Conservation (phyloP, 1,140 invertebrate species). For the Phthorimaea operculella region DNA sequence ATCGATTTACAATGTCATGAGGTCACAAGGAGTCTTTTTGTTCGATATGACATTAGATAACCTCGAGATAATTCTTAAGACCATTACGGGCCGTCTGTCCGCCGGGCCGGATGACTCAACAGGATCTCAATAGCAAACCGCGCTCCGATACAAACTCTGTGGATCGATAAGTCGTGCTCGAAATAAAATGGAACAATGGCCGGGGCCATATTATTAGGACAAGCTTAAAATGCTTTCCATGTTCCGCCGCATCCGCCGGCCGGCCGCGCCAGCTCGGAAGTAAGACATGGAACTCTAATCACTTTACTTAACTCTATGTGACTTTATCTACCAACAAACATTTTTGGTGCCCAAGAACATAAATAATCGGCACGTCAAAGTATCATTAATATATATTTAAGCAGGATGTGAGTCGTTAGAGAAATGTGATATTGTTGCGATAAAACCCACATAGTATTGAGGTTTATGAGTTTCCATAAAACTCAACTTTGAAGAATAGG, state of each 20-base stretch:
- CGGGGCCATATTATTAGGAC: slow-evolving; percentile 34
- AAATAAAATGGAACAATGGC: slow-evolving; percentile 59
- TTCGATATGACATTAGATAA: no score
- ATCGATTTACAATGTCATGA: no score
- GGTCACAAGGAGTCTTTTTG: no score
- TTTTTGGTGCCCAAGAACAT: slow-evolving; percentile 37
- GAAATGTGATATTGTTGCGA: slow-evolving; percentile 23
- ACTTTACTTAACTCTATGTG: slow-evolving; percentile 21
- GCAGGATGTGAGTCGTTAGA: slow-evolving; percentile 36
- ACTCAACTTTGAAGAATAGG: background rate
- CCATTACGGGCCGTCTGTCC: background rate
- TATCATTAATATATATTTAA: slow-evolving; percentile 53
- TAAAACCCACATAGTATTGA: slow-evolving; percentile 10
- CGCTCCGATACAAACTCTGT: slow-evolving; percentile 11
- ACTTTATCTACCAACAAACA: slow-evolving; percentile 35
- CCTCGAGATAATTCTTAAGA: no score
- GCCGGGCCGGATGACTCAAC: slow-evolving; percentile 2
- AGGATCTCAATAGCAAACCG: slow-evolving; percentile 5
- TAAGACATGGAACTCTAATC: slow-evolving; percentile 40
- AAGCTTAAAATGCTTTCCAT: slow-evolving; percentile 66
- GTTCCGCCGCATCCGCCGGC: slow-evolving; percentile 46
- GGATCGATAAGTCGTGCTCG: slow-evolving; percentile 44
- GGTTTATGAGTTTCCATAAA: background rate
- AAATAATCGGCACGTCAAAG: slow-evolving; percentile 39
- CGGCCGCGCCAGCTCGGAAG: slow-evolving; percentile 43